Percentiles rank a stretch among this genome's conserved stretches.
These are phyloP conservation scores for Aphrophora alni DNA, from an alignment of 2,888 invertebrate genomes.

Conservation along the genomic window DNA sequence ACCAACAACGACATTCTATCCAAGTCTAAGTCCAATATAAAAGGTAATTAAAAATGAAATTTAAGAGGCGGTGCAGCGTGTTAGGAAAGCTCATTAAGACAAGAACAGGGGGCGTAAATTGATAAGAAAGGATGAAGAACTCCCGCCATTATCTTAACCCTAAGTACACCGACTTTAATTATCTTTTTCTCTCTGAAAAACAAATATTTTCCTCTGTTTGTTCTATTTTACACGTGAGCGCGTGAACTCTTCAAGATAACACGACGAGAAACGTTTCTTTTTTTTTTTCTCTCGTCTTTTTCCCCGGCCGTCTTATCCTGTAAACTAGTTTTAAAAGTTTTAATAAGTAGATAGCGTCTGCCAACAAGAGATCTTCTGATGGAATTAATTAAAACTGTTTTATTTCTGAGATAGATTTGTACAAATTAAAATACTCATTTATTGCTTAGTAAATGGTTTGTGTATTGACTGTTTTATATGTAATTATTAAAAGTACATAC, in stretches of 20 bases:
- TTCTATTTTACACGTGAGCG: slow-evolving; percentile 35
- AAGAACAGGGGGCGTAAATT: slow-evolving; percentile 34
- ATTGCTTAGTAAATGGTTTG: too few relatives aligned
- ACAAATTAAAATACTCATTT: too few relatives aligned
- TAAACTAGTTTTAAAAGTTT: neutral
- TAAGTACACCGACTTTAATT: slow-evolving; percentile 38
- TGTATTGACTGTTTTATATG: too few relatives aligned
- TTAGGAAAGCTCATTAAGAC: slow-evolving; percentile 30
- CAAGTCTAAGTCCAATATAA: slow-evolving; percentile 29
- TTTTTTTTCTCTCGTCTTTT: neutral
- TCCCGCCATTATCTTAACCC: slow-evolving; percentile 40
- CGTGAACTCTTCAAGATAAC: slow-evolving; percentile 16
- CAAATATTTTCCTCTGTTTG: slow-evolving; percentile 32
- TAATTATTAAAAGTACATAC: too few relatives aligned
- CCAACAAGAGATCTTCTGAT: neutral
- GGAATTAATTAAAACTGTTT: neutral
- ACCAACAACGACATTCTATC: neutral
- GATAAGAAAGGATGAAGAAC: slow-evolving; percentile 34
- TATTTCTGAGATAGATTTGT: neutral
- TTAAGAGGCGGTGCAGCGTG: slow-evolving; percentile 14
- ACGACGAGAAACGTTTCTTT: slow-evolving; percentile 18
- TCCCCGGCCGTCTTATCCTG: too few relatives aligned
- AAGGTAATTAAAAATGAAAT: slow-evolving; percentile 41
- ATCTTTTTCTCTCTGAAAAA: slow-evolving; percentile 39
- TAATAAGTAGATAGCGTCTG: neutral